A percentile compares a stretch with the other conserved stretches of the same genome.
These are phyloP conservation scores for Timema cristinae DNA, from an alignment of 2,888 invertebrate genomes.

Conservation along the genomic window DNA sequence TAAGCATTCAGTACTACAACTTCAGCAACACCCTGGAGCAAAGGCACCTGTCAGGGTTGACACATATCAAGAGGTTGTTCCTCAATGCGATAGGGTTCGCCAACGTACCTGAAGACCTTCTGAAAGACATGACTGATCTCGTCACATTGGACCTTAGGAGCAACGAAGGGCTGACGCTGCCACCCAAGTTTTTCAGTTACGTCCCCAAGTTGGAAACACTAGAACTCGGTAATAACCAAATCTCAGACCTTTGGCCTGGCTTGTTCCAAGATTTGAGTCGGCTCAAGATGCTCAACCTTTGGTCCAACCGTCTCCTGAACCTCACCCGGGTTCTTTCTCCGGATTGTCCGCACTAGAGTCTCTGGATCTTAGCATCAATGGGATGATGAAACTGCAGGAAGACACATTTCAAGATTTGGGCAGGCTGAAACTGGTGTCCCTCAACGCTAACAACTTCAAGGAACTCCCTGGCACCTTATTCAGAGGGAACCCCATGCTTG, in stretches of 20 bases:
- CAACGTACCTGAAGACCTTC: slow-evolving; percentile 57
- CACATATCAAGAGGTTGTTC: slow-evolving; percentile 51
- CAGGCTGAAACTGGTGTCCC: slow-evolving; percentile 59
- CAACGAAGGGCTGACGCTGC: slow-evolving; percentile 53
- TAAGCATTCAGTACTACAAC: not conserved
- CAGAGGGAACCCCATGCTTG: slow-evolving; percentile 51
- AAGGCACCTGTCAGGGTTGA: slow-evolving; percentile 54
- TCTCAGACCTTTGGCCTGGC: slow-evolving; percentile 56
- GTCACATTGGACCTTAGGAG: slow-evolving; percentile 60
- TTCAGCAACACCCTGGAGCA: not conserved
- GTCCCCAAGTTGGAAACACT: slow-evolving; percentile 56
- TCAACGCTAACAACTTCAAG: slow-evolving; percentile 63
- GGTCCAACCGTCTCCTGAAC: slow-evolving; percentile 63
- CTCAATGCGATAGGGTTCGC: slow-evolving; percentile 59
- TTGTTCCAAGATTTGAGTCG: slow-evolving; percentile 59
- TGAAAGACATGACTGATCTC: slow-evolving; percentile 57
- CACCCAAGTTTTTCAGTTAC: slow-evolving; percentile 54
- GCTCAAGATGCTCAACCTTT: slow-evolving; percentile 60
- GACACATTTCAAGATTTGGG: slow-evolving; percentile 58
- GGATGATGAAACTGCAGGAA: slow-evolving; percentile 56
- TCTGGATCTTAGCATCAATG: slow-evolving; percentile 66
- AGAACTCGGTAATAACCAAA: slow-evolving; percentile 63
- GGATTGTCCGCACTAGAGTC: slow-evolving; percentile 58
- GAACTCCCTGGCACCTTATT: slow-evolving; percentile 60
- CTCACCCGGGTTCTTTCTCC: slow-evolving; percentile 59